Conservation (phyloP, 2,797 vertebrate genomes). For the Champsocephalus gunnari region DNA sequence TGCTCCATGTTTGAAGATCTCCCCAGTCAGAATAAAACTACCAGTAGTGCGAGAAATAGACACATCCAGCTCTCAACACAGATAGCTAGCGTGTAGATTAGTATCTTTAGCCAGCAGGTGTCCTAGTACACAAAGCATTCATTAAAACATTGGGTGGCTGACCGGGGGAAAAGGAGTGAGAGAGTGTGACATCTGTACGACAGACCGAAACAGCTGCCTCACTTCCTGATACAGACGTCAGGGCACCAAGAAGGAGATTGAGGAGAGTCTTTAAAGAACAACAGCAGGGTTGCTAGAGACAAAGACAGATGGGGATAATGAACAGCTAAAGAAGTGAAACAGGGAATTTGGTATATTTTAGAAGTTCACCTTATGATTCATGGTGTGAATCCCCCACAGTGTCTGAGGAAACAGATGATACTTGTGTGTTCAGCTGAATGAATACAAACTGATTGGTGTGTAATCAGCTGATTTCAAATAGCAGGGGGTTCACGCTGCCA, state of each 20-base stretch:
- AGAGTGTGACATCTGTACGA: slow-evolving; percentile 7
- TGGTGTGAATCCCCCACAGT: slow-evolving; percentile 35
- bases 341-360: background rate
- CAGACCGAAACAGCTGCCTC: slow-evolving; percentile 38
- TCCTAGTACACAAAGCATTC: background rate
- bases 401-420: slow-evolving; percentile 18
- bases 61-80: background rate
- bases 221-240: slow-evolving; percentile 36
- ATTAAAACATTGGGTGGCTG: background rate
- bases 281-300: slow-evolving; percentile 3
- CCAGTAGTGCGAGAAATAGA: too few relatives aligned
- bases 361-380: slow-evolving; percentile 42
- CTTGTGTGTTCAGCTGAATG: slow-evolving; percentile 5
- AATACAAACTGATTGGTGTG: slow-evolving; percentile 4
- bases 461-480: slow-evolving; percentile 6
- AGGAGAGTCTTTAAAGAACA: background rate
- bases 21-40: background rate
- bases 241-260: background rate
- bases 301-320: slow-evolving; percentile 5
- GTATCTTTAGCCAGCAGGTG: slow-evolving; percentile 28
- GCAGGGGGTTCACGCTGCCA: background rate
- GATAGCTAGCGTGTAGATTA: background rate
- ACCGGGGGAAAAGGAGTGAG: slow-evolving; percentile 25
- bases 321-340: slow-evolving; percentile 6
- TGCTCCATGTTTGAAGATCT: background rate